Conservation (phyloP, 2,113 vertebrate genomes). For the Eulemur rufifrons region DNA sequence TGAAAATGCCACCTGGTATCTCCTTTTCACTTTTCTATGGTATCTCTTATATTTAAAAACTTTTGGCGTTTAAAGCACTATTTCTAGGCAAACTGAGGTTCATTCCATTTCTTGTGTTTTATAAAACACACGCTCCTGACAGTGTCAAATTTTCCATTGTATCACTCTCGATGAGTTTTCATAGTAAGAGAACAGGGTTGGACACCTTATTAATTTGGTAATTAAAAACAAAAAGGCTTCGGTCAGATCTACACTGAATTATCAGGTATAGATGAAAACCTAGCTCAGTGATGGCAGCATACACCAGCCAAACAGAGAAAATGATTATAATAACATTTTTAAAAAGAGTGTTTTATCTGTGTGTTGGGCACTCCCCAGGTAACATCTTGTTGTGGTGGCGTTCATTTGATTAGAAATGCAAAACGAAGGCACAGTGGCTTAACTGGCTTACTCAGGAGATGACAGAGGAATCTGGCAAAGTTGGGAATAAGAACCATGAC, state of each 20-base stretch:
- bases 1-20: background rate
- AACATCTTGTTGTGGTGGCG: background rate
- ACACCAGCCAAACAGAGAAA: background rate
- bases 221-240: constrained; percentile 31
- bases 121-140: background rate
- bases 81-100: background rate
- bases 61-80: background rate
- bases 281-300: background rate
- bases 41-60: constrained; percentile 16
- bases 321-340: background rate
- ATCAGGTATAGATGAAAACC: background rate
- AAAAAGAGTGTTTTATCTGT: background rate
- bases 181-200: background rate
- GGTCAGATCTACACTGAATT: background rate
- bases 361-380: background rate
- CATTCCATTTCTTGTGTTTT: background rate
- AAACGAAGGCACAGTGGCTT: background rate
- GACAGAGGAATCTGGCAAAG: constrained; percentile 4
- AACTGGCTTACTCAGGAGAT: background rate
- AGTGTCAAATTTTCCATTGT: background rate
- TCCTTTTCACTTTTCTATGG: constrained; percentile 13
- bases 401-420: constrained; percentile 44
- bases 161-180: background rate
- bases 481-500: background rate
- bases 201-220: background rate